Evolutionary conservation across 2,888 invertebrate species (phyloP), one percentile per base, ranked within the genome.

Genomic region (Sinopyrophorus schimmeli): DNA sequence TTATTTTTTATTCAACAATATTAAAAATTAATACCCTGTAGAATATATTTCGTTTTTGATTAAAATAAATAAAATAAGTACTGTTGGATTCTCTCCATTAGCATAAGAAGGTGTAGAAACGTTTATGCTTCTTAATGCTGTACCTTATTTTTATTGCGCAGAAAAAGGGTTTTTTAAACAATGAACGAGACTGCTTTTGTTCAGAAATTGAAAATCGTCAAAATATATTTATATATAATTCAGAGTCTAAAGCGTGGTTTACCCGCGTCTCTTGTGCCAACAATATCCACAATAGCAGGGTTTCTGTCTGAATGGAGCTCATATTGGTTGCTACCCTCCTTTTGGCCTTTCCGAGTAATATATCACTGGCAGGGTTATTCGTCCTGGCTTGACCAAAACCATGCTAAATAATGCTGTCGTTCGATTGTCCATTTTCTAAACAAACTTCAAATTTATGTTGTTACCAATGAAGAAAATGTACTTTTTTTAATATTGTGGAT

Each of bases 251-350:
- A 27, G 18, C 27, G 39, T 31, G 23, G 41, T 31, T 41, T 41
- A 41, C 20, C 16, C 41, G 17, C 30, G 38, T 26, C 18, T 38
- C 27, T 27, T 31, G 31, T 15, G 31, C 27, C 21, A 27, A 37
- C 28, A 37, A 44, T 44, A 37, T 18, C 12, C 30, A 44, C 44
- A 37, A 37, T 41, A 37, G 37, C 21, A 23, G 20, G 23, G 31
- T 27, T 34, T 37, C 28, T 37, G 35, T 23, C 30, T 44, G 28
- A 44, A 37, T 47, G 14, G 30, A 41, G 30, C 41, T 47, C 47
- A 39, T 47, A 39, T 39, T 44, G 38, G 31, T 47, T 30, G 39
- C 24, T 44, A 44, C 37, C 23, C 44, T 44, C 44, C 17, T 35
- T 37, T 30, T 17, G 23, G 21, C 37, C 20, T 24, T 34, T 23